A percentile compares a stretch with the other conserved stretches of the same genome.
Conservation (phyloP, 2,797 vertebrate genomes). For the Micrastur ruficollis region DNA sequence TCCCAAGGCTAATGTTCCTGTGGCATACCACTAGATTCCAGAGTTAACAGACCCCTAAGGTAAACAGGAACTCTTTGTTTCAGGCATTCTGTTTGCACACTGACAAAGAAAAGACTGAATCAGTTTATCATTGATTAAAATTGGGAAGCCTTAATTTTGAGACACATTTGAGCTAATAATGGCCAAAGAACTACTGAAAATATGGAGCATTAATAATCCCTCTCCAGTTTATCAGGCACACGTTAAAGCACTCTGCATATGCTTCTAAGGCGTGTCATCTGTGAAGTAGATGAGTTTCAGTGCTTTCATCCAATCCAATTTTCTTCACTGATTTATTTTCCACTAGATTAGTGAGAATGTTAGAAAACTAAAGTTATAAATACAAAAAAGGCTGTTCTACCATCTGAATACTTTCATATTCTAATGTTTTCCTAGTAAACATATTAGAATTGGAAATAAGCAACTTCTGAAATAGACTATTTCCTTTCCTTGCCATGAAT, state of each 20-base stretch:
- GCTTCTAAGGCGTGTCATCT: background rate
- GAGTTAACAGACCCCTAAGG: background rate
- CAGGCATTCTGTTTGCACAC: background rate
- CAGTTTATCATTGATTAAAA: background rate
- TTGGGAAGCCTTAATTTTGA: background rate
- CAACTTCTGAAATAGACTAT: background rate
- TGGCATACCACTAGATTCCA: background rate
- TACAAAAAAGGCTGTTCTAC: background rate
- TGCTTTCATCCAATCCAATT: background rate
- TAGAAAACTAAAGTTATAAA: background rate
- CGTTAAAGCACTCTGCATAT: background rate
- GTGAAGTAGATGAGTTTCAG: background rate
- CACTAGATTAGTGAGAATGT: background rate
- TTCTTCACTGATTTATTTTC: background rate
- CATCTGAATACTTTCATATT: background rate
- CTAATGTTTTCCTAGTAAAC: background rate
- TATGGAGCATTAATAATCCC: background rate
- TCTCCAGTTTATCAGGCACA: background rate
- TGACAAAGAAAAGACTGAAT: background rate
- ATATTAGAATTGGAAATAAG: background rate
- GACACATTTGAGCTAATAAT: background rate
- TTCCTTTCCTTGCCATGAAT: background rate
- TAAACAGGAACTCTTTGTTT: background rate
- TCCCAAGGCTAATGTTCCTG: background rate
- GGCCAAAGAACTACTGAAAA: background rate